Conservation (phyloP, 2,888 invertebrate species). For the Tetranychus truncatus region DNA sequence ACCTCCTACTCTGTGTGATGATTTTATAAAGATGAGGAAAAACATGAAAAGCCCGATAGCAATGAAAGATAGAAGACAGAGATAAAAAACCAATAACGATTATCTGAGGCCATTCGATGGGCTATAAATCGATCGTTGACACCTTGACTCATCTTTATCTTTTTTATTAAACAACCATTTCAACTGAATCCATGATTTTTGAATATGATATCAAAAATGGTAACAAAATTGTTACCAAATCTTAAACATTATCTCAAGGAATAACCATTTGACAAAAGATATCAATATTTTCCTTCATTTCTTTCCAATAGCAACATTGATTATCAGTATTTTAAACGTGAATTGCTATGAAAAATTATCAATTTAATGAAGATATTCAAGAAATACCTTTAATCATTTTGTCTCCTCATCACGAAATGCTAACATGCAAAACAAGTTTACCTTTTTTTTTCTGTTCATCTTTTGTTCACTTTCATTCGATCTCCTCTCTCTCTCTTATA, state of each 20-base stretch:
- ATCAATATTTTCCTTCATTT: not conserved
- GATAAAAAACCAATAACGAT: not conserved
- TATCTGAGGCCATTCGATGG: not conserved
- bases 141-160: not conserved
- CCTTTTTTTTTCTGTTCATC: not conserved
- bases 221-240: too few relatives aligned
- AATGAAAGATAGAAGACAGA: not conserved
- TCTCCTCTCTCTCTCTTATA: constrained; percentile 10
- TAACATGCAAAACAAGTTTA: too few relatives aligned
- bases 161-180: not conserved
- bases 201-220: not conserved
- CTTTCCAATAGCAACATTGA: not conserved
- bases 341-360: too few relatives aligned
- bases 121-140: not conserved
- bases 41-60: not conserved
- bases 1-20: not conserved
- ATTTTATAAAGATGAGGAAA: not conserved
- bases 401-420: too few relatives aligned
- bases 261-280: not conserved
- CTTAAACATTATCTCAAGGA: too few relatives aligned
- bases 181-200: not conserved
- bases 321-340: too few relatives aligned
- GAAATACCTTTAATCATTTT: too few relatives aligned
- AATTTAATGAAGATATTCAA: too few relatives aligned
- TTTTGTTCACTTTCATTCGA: not conserved